Conservation (phyloP, 2,888 invertebrate species). For the Folsomia manolachei region DNA sequence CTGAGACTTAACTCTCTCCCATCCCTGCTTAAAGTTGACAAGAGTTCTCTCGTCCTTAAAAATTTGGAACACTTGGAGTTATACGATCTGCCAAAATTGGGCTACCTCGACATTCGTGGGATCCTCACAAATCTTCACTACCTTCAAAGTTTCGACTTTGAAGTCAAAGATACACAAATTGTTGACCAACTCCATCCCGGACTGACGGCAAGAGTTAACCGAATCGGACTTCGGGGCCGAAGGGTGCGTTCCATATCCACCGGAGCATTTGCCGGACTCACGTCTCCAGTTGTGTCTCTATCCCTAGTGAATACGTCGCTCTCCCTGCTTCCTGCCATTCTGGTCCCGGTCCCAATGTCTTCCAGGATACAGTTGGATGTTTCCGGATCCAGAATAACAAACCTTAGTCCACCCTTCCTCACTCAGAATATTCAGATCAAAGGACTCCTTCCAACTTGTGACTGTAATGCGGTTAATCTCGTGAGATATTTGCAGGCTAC, state of each 20-base stretch:
- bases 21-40: conserved; percentile 74
- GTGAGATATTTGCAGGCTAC: conserved; percentile 47
- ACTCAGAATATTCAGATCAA: conserved; percentile 77
- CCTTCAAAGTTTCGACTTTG: conserved; percentile 74
- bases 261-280: conserved; percentile 77
- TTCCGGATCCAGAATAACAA: conserved; percentile 71
- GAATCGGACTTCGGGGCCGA: conserved; percentile 46
- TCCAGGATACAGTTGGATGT: conserved; percentile 76
- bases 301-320: conserved; percentile 77
- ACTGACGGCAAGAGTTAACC: conserved; percentile 43
- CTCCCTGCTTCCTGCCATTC: conserved; percentile 71
- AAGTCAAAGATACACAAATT: conserved; percentile 71
- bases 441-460: conserved; percentile 72
- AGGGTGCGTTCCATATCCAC: conserved; percentile 67
- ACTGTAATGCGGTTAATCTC: conserved; percentile 66
- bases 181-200: conserved; percentile 73
- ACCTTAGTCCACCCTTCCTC: conserved; percentile 73
- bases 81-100: conserved; percentile 73
- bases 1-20: conserved; percentile 67
- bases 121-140: conserved; percentile 72
- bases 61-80: conserved; percentile 70
- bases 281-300: conserved; percentile 69
- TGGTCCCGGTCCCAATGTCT: conserved; percentile 82
- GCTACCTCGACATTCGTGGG: conserved; percentile 72
- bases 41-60: conserved; percentile 72